Percentiles rank a stretch among this genome's conserved stretches.
Conservation (phyloP, 1,140 invertebrate genomes). For the Drosophila mayri region DNA sequence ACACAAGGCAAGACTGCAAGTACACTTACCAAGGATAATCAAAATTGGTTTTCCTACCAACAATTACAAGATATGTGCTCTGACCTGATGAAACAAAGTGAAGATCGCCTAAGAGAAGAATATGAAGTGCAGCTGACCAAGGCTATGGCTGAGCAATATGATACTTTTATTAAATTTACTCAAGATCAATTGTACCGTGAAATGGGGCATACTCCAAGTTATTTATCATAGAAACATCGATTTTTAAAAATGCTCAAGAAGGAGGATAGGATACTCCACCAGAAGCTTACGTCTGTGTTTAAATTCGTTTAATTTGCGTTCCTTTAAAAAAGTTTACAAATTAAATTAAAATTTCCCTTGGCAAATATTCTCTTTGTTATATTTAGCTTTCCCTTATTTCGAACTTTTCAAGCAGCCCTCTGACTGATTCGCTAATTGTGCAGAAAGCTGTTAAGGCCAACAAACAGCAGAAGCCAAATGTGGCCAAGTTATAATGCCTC, state of each 20-base stretch:
- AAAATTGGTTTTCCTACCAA: neutral
- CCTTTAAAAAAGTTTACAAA: neutral
- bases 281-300: neutral
- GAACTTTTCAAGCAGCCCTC: slow-evolving; percentile 5
- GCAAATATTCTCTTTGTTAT: no score
- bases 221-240: slow-evolving; percentile 6
- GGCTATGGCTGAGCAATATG: slow-evolving; percentile 28
- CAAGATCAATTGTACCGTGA: slow-evolving; percentile 28
- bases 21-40: neutral
- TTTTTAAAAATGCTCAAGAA: neutral
- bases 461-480: slow-evolving; percentile 26
- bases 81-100: slow-evolving; percentile 7
- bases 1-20: neutral
- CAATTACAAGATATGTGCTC: slow-evolving; percentile 19
- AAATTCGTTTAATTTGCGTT: neutral
- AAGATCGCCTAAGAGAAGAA: neutral
- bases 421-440: slow-evolving; percentile 13
- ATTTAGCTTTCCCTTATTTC: neutral
- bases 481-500: slow-evolving; percentile 27
- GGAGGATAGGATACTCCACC: neutral
- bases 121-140: slow-evolving; percentile 15
- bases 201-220: neutral
- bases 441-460: slow-evolving; percentile 20
- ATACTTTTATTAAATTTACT: slow-evolving; percentile 35
- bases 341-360: neutral